A percentile compares a stretch with the other conserved stretches of the same genome.
These are phyloP conservation scores for Hylaeus anthracinus DNA, from an alignment of 1,140 invertebrate genomes.

Conservation along the genomic window DNA sequence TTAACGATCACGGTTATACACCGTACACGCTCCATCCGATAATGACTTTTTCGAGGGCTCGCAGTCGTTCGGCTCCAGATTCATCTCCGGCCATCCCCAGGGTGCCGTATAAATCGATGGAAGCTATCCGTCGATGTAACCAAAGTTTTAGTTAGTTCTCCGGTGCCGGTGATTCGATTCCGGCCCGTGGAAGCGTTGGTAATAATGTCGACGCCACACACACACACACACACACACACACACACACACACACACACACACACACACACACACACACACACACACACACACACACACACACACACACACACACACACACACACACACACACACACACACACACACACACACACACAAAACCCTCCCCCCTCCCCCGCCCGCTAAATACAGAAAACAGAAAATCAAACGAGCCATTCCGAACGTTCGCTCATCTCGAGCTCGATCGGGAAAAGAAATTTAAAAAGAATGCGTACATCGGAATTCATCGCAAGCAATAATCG, in stretches of 20 bases:
- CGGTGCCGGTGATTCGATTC: constrained; percentile 9
- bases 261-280: too few relatives aligned
- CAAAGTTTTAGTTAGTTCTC: constrained; percentile 10
- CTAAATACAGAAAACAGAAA: constrained; percentile 5
- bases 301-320: too few relatives aligned
- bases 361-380: not conserved
- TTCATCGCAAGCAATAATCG: too few relatives aligned
- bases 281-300: too few relatives aligned
- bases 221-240: too few relatives aligned
- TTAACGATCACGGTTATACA: constrained; percentile 16
- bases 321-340: too few relatives aligned
- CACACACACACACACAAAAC: too few relatives aligned
- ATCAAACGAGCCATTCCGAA: not conserved
- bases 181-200: not conserved
- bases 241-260: too few relatives aligned
- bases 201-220: not conserved
- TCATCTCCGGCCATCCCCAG: constrained; percentile 3
- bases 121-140: constrained; percentile 13
- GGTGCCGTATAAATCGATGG: constrained; percentile 10
- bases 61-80: not conserved
- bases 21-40: not conserved
- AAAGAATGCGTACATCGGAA: too few relatives aligned
- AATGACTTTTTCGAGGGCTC: constrained; percentile 20
- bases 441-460: too few relatives aligned
- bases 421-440: not conserved